These are phyloP conservation scores for Agrotis ipsilon DNA, from an alignment of 2,888 invertebrate genomes.

Conservation along the genomic window DNA sequence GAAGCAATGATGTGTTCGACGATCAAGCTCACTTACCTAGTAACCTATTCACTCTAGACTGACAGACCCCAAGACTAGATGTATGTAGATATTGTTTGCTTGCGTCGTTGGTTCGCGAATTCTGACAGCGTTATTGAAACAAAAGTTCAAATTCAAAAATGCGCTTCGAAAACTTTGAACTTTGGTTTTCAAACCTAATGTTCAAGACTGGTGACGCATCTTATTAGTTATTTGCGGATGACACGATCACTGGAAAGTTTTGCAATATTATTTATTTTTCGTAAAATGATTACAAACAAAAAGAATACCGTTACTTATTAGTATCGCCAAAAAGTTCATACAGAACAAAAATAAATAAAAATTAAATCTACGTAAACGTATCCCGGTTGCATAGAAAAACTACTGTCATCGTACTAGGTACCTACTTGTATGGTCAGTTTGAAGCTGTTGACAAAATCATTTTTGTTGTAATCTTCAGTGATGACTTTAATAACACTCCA, in stretches of 20 bases:
- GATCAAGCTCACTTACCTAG: too few relatives aligned
- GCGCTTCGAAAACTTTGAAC: background rate
- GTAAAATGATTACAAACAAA: too few relatives aligned
- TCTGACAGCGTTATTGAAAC: too few relatives aligned
- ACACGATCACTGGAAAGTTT: slow-evolving; percentile 22
- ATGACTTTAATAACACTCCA: slow-evolving; percentile 9
- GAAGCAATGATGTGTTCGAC: too few relatives aligned
- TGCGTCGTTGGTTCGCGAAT: background rate
- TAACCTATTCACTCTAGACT: too few relatives aligned
- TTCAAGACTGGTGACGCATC: slow-evolving; percentile 23
- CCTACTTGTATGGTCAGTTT: too few relatives aligned
- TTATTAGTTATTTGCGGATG: slow-evolving; percentile 20
- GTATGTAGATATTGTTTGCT: background rate
- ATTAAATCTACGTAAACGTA: background rate
- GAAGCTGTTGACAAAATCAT: background rate
- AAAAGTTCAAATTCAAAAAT: too few relatives aligned
- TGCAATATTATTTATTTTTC: slow-evolving; percentile 2
- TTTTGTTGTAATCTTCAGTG: slow-evolving; percentile 7
- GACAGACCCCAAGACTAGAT: background rate
- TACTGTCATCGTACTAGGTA: too few relatives aligned
- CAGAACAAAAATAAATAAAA: too few relatives aligned
- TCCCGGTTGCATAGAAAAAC: background rate
- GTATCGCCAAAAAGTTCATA: too few relatives aligned
- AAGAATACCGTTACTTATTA: too few relatives aligned
- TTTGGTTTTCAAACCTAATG: background rate